A percentile compares a stretch with the other conserved stretches of the same genome.
These are phyloP conservation scores for Zosterops borbonicus DNA, from an alignment of 2,113 vertebrate genomes.

Conservation along the genomic window DNA sequence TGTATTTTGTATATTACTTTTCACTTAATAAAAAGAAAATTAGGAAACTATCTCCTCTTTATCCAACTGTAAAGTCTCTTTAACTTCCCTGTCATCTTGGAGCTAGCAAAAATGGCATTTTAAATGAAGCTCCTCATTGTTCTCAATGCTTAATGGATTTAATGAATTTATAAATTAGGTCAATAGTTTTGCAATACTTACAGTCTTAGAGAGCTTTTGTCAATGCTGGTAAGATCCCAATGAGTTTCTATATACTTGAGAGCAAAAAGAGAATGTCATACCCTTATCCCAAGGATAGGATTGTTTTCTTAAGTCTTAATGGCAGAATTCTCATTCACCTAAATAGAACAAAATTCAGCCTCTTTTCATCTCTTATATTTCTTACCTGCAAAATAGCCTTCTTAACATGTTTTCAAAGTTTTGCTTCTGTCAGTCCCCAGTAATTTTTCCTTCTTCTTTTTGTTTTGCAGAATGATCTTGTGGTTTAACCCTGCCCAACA, in stretches of 20 bases:
- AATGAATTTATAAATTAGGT: neutral
- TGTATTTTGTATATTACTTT: neutral
- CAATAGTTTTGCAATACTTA: neutral
- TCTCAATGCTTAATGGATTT: neutral
- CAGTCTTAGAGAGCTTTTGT: neutral
- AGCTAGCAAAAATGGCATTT: neutral
- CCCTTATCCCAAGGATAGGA: neutral
- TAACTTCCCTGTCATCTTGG: neutral
- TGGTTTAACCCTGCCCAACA: neutral
- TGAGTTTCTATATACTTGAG: neutral
- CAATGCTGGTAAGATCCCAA: neutral
- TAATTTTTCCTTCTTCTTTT: neutral
- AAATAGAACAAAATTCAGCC: neutral
- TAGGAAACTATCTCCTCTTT: neutral
- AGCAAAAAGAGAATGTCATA: neutral
- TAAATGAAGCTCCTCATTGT: neutral
- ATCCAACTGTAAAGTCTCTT: neutral
- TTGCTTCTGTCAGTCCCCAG: neutral
- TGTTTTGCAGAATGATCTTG: neutral
- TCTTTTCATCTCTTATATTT: neutral
- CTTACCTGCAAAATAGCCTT: neutral
- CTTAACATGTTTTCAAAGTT: neutral
- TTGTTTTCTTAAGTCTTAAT: neutral
- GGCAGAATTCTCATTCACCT: neutral
- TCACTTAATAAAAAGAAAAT: neutral